These are phyloP conservation scores for Solenopsis fugax DNA, from an alignment of 1,140 invertebrate genomes.

Conservation along the genomic window DNA sequence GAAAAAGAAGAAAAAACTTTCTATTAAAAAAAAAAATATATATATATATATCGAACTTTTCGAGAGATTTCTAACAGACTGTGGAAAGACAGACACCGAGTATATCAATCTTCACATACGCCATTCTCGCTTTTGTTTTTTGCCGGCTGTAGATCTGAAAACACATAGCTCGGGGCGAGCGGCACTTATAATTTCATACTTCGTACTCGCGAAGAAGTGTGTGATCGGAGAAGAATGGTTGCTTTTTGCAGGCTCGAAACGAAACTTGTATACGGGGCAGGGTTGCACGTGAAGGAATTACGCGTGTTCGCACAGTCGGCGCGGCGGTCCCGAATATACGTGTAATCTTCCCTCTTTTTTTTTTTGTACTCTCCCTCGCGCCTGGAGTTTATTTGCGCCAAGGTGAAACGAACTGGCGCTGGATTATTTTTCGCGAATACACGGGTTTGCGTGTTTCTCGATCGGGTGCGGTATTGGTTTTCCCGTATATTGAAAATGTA, in stretches of 20 bases:
- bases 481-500: background rate
- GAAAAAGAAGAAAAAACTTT: background rate
- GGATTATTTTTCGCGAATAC: constrained; percentile 40
- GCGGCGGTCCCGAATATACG: background rate
- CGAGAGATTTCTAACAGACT: background rate
- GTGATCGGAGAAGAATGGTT: constrained; percentile 17
- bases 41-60: background rate
- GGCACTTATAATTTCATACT: constrained; percentile 72
- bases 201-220: constrained; percentile 58
- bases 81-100: background rate
- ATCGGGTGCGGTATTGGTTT: constrained; percentile 34
- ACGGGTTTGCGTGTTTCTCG: background rate
- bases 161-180: constrained; percentile 11
- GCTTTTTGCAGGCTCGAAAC: constrained; percentile 33
- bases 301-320: background rate
- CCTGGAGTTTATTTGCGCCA: constrained; percentile 2
- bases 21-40: background rate
- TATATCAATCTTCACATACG: constrained; percentile 9
- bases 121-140: background rate
- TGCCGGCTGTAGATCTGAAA: constrained; percentile 19
- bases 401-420: background rate
- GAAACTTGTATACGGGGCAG: constrained; percentile 9
- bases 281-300: background rate
- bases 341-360: background rate
- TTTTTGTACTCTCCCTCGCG: background rate